These are phyloP conservation scores for Microctenopoma stevenorrisi DNA, from an alignment of 2,797 vertebrate species.

Conservation along the genomic window DNA sequence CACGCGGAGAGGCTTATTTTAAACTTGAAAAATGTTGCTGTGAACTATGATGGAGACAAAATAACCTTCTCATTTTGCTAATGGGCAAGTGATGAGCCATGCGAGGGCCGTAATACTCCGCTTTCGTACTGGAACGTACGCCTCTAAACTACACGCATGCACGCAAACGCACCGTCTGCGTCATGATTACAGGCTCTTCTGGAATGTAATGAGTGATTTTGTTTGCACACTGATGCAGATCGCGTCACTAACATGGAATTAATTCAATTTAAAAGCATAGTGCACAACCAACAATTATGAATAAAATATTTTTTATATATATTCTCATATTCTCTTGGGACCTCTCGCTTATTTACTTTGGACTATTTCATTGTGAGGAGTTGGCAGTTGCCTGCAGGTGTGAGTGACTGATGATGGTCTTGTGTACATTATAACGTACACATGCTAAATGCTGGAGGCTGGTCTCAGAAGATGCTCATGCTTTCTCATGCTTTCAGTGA, in stretches of 20 bases:
- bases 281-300: background rate
- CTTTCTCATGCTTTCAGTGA: background rate
- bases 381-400: slow-evolving; percentile 15
- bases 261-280: slow-evolving; percentile 4
- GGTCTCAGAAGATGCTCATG: slow-evolving; percentile 30
- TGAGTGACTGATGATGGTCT: slow-evolving; percentile 29
- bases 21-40: slow-evolving; percentile 40
- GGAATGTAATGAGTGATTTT: slow-evolving; percentile 3
- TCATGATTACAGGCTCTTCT: background rate
- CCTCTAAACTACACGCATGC: background rate
- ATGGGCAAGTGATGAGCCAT: slow-evolving; percentile 42
- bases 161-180: background rate
- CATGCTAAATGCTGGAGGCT: slow-evolving; percentile 17
- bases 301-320: background rate
- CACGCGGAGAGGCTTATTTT: slow-evolving; percentile 36
- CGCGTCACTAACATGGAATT: background rate
- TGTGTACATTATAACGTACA: background rate
- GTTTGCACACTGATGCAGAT: background rate
- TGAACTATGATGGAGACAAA: slow-evolving; percentile 30
- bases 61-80: slow-evolving; percentile 34
- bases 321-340: background rate
- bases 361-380: slow-evolving; percentile 1
- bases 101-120: slow-evolving; percentile 19
- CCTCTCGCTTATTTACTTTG: slow-evolving; percentile 2
- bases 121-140: slow-evolving; percentile 4